Base-by-base conservation (phyloP, 2,113 vertebrate genomes). In the Prietella phreatophila region DNA sequence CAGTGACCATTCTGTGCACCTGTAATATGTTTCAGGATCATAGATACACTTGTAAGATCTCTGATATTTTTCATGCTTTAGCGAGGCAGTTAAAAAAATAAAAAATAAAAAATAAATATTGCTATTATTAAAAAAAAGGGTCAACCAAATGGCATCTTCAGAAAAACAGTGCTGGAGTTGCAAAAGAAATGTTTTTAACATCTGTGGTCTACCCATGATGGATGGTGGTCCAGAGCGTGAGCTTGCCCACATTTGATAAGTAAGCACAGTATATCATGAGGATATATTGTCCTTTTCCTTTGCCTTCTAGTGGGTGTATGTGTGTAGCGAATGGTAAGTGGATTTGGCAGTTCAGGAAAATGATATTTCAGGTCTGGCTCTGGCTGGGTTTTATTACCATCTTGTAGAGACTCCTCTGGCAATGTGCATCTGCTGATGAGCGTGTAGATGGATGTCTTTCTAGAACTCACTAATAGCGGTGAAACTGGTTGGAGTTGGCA, bases 401-500 rank as follows among this genome's bases (percentile, higher is more conserved):
- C 78, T 39, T 63, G 58, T 65, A 36, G n/a, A 78, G 71, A 61
- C 58, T 82, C 65, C 83, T 79, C 76, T 75, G 83, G 78, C 69
- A 36, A 53, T 78, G 89, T 88, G 86, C 79, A 79, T 87, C 84
- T 88, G 86, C 84, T 90, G 86, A 90, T 88, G 89, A 86, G 82
- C 84, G 30, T 42, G 73, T 39, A 80, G 84, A 88, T 88, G 81
- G 61, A 55, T 84, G 80, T 61, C 8, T 87, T 87, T 71, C 78
- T 82, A 76, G 81, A 67, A 82, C 56, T 30, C 55, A 61, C 53
- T 63, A 67, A 71, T 73, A 63, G 53, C 33, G 42, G 80, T 65
- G 63, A 60, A 65, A 22, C 50, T 67, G 47, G n/a, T 67, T 56
- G 39, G 86, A 25, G 67, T 30, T 81, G 60, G 67, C 85, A 71